Base-by-base conservation (phyloP, 2,797 vertebrate genomes). In the Eleutherodactylus coqui region DNA sequence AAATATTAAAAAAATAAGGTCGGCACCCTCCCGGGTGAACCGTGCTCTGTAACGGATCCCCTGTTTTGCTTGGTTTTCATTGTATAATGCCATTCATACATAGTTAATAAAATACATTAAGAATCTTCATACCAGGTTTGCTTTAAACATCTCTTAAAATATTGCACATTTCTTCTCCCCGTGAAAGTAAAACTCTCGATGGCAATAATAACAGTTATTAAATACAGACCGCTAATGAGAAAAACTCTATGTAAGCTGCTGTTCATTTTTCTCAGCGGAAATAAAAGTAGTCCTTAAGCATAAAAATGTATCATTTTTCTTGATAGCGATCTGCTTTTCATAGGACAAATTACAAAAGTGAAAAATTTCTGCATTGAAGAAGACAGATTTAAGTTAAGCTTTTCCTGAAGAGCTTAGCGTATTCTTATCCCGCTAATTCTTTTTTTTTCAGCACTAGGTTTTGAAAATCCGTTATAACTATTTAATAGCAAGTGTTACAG, bases 391-490 rank as follows among this genome's bases (percentile, higher is more conserved):
- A 32, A 58, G 32, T 75, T 81, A 75, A 62, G 43, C 79, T 62
- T n/a, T 81, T 51, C 60, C 70, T 67, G 24, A 82, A 69, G 47
- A 82, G 85, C 72, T 70, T 82, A 86, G 72, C 6, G 24, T 76
- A 67, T 58, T 47, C 75, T 77, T 75, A 49, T 86, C 45, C 53
- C 5, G 17, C 75, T 82, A 77, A 76, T 77, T 77, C 60, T 55
- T 55, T 41, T 41, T 41, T 51, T 62, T 76, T 67, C 47, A 34
- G 27, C 2, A 51, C 70, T 55, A 64, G 67, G 45, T 49, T 75
- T 67, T 75, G 55, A 76, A 76, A 77, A 49, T 82, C 79, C 58
- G 32, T 58, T 82, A 49, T 19, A 69, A 45, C 24, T 29, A 82
- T 69, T 82, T 43, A 64, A 86, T 72, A 19, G 60, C 43, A 75